phyloP scores from a whole-genome alignment of 2,888 invertebrate species.

The Apomyelois bistriatella region DNA sequence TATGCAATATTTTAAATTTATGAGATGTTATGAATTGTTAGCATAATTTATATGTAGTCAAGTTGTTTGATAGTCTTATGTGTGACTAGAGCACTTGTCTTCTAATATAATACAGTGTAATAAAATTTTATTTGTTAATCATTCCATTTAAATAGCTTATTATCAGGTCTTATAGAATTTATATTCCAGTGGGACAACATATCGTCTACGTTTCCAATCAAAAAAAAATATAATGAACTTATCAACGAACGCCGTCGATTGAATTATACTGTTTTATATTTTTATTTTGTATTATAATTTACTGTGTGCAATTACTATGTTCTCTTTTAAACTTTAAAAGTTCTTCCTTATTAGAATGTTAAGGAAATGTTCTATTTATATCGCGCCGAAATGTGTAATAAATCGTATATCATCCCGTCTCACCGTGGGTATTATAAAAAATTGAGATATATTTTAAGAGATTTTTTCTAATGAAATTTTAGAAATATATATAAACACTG shows the following conservation, averaged over 20 bases:
- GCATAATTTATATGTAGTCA: slow-evolving; percentile 39
- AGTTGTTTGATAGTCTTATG: slow-evolving; percentile 21
- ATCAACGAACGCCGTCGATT: slow-evolving; percentile 18
- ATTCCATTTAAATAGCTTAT: slow-evolving; percentile 1
- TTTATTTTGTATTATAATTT: slow-evolving; percentile 51
- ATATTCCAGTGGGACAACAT: background rate
- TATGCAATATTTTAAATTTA: slow-evolving; percentile 21
- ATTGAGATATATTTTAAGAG: slow-evolving; percentile 78
- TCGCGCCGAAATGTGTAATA: slow-evolving; percentile 58
- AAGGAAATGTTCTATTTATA: slow-evolving; percentile 72
- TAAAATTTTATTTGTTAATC: slow-evolving; percentile 6
- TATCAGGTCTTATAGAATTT: background rate
- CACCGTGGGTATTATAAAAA: slow-evolving; percentile 49
- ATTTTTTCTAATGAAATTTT: slow-evolving; percentile 71
- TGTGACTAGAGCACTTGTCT: slow-evolving; percentile 9
- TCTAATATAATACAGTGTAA: slow-evolving; percentile 13
- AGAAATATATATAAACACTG: slow-evolving; percentile 57
- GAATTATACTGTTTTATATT: slow-evolving; percentile 25
- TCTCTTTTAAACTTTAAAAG: slow-evolving; percentile 64
- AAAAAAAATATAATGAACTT: background rate
- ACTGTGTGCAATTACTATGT: slow-evolving; percentile 72
- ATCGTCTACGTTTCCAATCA: background rate
- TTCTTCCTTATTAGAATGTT: slow-evolving; percentile 70
- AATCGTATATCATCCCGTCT: slow-evolving; percentile 46
- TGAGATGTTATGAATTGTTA: slow-evolving; percentile 39